Conservation (phyloP, 2,888 invertebrate genomes). For the Eristalinus aeneus region DNA sequence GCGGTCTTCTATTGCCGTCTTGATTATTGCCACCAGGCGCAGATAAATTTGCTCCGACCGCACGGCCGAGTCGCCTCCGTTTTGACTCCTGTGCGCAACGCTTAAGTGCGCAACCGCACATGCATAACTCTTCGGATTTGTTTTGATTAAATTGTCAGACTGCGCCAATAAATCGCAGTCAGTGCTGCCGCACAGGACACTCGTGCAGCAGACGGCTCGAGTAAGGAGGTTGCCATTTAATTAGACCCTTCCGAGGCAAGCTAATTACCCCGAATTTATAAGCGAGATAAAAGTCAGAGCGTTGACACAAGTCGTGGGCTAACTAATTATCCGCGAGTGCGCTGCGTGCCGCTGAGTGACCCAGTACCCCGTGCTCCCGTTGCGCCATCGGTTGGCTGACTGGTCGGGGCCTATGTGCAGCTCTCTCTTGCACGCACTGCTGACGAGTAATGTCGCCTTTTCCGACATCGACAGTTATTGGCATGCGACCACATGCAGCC, state of each 20-base stretch:
- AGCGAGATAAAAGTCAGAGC: constrained; percentile 51
- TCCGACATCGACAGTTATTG: constrained; percentile 68
- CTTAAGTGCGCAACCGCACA: constrained; percentile 57
- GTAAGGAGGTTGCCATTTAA: constrained; percentile 47
- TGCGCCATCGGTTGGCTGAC: not conserved
- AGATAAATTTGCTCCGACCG: constrained; percentile 38
- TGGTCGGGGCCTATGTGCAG: not conserved
- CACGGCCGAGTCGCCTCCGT: constrained; percentile 28
- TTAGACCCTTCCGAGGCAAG: constrained; percentile 32
- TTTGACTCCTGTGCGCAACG: constrained; percentile 56
- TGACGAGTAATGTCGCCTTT: constrained; percentile 43
- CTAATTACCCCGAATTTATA: constrained; percentile 65
- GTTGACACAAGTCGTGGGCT: constrained; percentile 70
- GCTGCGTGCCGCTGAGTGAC: constrained; percentile 52
- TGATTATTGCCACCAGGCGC: constrained; percentile 11
- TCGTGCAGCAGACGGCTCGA: not conserved
- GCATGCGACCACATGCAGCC: constrained; percentile 52
- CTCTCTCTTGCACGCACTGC: constrained; percentile 52
- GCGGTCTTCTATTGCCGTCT: constrained; percentile 32
- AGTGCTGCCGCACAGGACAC: constrained; percentile 7
- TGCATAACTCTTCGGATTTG: constrained; percentile 49
- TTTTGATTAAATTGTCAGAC: constrained; percentile 65
- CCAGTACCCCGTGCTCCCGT: constrained; percentile 19
- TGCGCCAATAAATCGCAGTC: constrained; percentile 42
- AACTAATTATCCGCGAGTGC: constrained; percentile 52